Evolutionary conservation across 2,113 vertebrate species (phyloP).

Genomic region (Cephalopholis sonnerati): DNA sequence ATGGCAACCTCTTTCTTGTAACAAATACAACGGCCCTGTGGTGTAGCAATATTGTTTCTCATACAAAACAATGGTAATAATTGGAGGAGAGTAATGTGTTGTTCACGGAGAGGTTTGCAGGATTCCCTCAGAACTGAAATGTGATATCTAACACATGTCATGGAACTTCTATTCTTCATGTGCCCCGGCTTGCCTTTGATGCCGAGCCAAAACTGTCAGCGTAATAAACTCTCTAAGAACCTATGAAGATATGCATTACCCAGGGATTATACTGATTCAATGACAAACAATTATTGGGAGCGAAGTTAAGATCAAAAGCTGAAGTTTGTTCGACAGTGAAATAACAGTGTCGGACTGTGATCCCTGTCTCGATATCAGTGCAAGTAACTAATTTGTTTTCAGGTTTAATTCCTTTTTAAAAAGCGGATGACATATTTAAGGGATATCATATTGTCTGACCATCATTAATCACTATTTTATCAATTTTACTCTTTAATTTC

Average conservation of each 20-base stretch:
- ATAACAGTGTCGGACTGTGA: background rate
- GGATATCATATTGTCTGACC: background rate
- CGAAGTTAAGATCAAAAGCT: slow-evolving; percentile 48
- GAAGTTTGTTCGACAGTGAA: background rate
- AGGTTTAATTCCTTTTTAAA: background rate
- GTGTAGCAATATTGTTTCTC: slow-evolving; percentile 14
- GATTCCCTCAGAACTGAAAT: slow-evolving; percentile 64
- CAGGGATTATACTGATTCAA: slow-evolving; percentile 62
- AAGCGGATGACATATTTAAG: background rate
- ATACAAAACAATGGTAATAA: slow-evolving; percentile 41
- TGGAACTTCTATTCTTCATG: slow-evolving; percentile 70
- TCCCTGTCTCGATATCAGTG: background rate
- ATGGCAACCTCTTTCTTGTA: slow-evolving; percentile 2
- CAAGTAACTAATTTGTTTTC: background rate
- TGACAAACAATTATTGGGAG: slow-evolving; percentile 63
- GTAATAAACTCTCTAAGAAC: slow-evolving; percentile 55
- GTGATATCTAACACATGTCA: slow-evolving; percentile 67
- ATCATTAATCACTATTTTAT: background rate
- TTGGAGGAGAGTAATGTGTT: slow-evolving; percentile 23
- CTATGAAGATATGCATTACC: slow-evolving; percentile 60
- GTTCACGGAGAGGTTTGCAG: slow-evolving; percentile 41
- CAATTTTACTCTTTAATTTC: background rate
- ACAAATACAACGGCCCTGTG: background rate
- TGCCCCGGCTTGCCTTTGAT: slow-evolving; percentile 64
- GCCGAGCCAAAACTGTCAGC: slow-evolving; percentile 64